phyloP scores from a whole-genome alignment of 2,797 vertebrate species.

The Gallinago solitaria region DNA sequence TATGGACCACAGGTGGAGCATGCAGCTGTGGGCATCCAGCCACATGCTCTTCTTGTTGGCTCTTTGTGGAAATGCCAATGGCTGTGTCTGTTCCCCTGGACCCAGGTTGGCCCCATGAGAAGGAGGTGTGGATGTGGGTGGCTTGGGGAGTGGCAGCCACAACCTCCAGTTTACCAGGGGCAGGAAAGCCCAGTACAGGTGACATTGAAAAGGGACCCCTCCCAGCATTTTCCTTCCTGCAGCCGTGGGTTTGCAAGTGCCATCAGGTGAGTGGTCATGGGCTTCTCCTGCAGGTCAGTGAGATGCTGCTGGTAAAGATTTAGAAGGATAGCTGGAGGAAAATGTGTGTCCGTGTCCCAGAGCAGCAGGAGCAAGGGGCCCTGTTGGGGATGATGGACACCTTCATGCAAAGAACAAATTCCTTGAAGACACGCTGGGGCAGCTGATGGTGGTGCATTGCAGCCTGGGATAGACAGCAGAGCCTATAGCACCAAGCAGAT shows the following conservation, averaged over 20 bases:
- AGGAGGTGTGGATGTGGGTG: background rate
- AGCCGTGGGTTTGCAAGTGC: background rate
- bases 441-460: background rate
- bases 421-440: background rate
- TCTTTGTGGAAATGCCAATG: background rate
- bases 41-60: background rate
- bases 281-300: background rate
- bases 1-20: fast-evolving
- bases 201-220: background rate
- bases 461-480: background rate
- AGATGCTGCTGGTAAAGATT: background rate
- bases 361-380: background rate
- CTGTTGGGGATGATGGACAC: background rate
- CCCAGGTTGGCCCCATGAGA: background rate
- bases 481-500: background rate
- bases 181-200: background rate
- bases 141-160: background rate
- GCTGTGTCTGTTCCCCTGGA: background rate
- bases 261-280: background rate
- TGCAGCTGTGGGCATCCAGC: background rate
- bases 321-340: background rate
- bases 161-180: background rate
- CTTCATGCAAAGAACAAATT: background rate
- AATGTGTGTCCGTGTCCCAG: background rate
- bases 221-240: background rate